phyloP scores from a whole-genome alignment of 2,797 vertebrate species.

The Neomorphus geoffroyi region DNA sequence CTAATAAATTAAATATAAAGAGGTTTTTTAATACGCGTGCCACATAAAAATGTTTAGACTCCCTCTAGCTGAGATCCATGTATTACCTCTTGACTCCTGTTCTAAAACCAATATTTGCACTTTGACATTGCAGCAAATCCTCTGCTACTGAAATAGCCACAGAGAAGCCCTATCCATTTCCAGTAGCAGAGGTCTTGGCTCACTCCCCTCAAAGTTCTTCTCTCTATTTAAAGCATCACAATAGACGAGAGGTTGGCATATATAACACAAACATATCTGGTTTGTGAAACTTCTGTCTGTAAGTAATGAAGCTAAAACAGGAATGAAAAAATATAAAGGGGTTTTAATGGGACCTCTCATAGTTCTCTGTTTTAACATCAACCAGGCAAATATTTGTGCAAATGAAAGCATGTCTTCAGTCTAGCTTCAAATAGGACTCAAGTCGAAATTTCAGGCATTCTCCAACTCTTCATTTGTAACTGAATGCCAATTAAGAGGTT shows the following conservation, averaged over 20 bases:
- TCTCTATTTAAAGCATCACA: background rate
- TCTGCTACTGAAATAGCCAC: background rate
- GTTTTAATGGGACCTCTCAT: fast-evolving
- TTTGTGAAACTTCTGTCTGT: background rate
- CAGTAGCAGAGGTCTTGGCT: background rate
- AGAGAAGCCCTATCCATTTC: background rate
- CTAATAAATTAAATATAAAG: background rate
- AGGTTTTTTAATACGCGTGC: background rate
- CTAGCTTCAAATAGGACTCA: background rate
- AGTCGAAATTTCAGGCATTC: background rate
- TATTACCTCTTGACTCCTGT: background rate
- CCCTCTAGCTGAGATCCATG: background rate
- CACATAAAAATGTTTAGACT: background rate
- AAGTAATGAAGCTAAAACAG: background rate
- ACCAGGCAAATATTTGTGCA: background rate
- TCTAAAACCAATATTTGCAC: background rate
- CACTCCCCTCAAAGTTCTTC: background rate
- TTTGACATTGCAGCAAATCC: background rate
- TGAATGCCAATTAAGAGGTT: background rate
- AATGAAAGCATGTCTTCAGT: slow-evolving; percentile 1
- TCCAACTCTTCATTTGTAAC: background rate
- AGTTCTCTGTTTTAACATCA: background rate
- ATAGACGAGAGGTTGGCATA: background rate
- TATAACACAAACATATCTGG: background rate
- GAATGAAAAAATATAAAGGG: background rate